A percentile compares a stretch with the other conserved stretches of the same genome.
phyloP scores from a whole-genome alignment of 1,140 invertebrate genomes.

The Papilio glaucus region DNA sequence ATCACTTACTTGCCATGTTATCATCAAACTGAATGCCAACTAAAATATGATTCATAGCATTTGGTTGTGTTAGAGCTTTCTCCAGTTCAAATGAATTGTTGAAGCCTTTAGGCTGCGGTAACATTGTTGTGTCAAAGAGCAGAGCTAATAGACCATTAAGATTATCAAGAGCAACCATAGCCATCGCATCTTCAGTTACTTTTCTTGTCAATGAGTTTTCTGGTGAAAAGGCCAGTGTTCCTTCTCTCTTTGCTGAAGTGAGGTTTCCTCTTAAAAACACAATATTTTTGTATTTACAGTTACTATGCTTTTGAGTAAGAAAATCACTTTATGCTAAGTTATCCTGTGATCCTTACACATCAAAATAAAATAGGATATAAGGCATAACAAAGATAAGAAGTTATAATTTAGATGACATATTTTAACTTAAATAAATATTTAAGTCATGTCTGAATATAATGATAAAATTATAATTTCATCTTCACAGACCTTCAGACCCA shows the following conservation, averaged over 20 bases:
- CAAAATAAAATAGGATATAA: too few species aligned
- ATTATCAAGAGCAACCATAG: conserved; percentile 74
- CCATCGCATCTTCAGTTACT: conserved; percentile 70
- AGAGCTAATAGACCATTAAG: conserved; percentile 66
- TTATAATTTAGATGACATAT: too few species aligned
- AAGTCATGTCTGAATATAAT: too few species aligned
- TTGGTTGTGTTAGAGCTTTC: conserved; percentile 68
- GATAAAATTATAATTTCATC: too few species aligned
- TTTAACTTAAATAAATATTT: too few species aligned
- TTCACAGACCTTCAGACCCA: too few species aligned
- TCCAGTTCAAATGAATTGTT: conserved; percentile 72
- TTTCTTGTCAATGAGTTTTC: conserved; percentile 71
- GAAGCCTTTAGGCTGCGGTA: conserved; percentile 71
- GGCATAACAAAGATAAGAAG: too few species aligned
- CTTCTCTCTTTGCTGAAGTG: conserved; percentile 64
- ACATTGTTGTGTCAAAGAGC: conserved; percentile 67
- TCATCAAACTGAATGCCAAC: conserved; percentile 84
- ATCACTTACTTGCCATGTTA: conserved; percentile 71
- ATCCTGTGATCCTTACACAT: too few species aligned
- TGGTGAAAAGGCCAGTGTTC: conserved; percentile 76
- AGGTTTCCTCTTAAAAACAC: conserved; percentile 63
- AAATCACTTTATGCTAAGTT: too few species aligned
- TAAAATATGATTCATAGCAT: conserved; percentile 76
- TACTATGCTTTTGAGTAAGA: too few species aligned
- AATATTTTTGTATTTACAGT: conserved; percentile 1